Base-by-base conservation (phyloP, 2,113 vertebrate species). In the Amazona guildingii region DNA sequence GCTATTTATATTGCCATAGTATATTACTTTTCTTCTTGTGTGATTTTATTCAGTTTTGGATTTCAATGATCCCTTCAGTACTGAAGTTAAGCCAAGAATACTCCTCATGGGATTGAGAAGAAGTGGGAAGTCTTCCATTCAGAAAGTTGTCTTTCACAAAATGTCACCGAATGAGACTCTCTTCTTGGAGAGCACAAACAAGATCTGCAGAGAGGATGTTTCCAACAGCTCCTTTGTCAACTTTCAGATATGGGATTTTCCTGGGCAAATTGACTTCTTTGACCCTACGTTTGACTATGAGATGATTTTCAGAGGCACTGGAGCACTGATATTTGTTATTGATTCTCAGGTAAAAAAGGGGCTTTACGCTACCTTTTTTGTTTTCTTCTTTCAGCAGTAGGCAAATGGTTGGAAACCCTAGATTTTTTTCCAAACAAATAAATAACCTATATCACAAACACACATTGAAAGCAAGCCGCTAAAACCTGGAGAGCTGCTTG, bases 211-310 rank as follows among this genome's bases (percentile, higher is more conserved):
- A 73, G 99, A 99, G 55, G 99, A 99, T 24, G 98, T 99, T 61
- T 99, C 99, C 98, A 99, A 98, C 97, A 99, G 98, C 96, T 99
- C 99, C 91, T 99, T 99, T 66, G 99, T 99, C 91, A 99, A 98
- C 97, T 99, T 99, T 96, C 99, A 99, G 97, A 99, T 99, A 93
- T 99, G 99, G 99, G 99, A 99, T 96, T 99, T 99, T 96, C 99
- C 99, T 6, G 99, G 99, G 20, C 99, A 99, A 82, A 99, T 99
- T 83, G 99, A 99, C 96, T 99, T 99, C 97, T 99, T 99, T 62
- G 99, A 99, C 92, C 99, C 99, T 46, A 99, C 99, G 0, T 99
- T 99, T 96, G 99, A 99, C 96, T 99, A 99, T 79, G 99, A 99
- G 97, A 99, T 99, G 99, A 99, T 99, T 97, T 99, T 99, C 97